Evolutionary conservation across 2,888 invertebrate species (phyloP).

Genomic region (Epistrophella euchroma): DNA sequence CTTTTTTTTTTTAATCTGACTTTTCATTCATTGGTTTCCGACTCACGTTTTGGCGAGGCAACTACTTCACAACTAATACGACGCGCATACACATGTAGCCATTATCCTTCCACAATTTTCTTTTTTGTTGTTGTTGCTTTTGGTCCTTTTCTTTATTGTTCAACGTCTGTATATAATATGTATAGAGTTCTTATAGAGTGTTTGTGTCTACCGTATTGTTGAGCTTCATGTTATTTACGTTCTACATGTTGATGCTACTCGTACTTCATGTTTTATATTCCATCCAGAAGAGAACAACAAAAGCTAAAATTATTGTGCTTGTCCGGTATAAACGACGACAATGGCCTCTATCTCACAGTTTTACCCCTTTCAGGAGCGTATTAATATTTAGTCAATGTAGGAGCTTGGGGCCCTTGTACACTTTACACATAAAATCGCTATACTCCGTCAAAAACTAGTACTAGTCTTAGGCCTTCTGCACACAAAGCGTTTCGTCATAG

Average conservation of each 20-base stretch:
- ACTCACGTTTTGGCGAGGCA: conserved; percentile 61
- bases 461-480: too few relatives aligned
- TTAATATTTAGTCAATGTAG: not conserved
- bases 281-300: conserved; percentile 55
- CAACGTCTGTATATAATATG: conserved; percentile 2
- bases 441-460: too few relatives aligned
- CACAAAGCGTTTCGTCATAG: too few relatives aligned
- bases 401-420: not conserved
- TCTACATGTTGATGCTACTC: conserved; percentile 25
- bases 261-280: conserved; percentile 64
- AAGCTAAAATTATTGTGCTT: conserved; percentile 62
- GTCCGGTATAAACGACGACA: conserved; percentile 59
- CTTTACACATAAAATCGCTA: too few relatives aligned
- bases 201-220: conserved; percentile 65
- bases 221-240: conserved; percentile 69
- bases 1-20: conserved; percentile 21
- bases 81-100: conserved; percentile 73
- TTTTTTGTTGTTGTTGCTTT: conserved; percentile 8
- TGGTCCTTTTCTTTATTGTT: not conserved
- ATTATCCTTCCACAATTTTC: conserved; percentile 70
- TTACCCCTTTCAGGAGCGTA: not conserved
- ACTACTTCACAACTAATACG: conserved; percentile 74
- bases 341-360: conserved; percentile 50
- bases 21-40: conserved; percentile 56
- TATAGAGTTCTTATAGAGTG: conserved; percentile 33